Percentiles rank a stretch among this genome's conserved stretches.
Evolutionary conservation across 2,113 vertebrate genomes (phyloP).

Genomic region (Lepus timidus): DNA sequence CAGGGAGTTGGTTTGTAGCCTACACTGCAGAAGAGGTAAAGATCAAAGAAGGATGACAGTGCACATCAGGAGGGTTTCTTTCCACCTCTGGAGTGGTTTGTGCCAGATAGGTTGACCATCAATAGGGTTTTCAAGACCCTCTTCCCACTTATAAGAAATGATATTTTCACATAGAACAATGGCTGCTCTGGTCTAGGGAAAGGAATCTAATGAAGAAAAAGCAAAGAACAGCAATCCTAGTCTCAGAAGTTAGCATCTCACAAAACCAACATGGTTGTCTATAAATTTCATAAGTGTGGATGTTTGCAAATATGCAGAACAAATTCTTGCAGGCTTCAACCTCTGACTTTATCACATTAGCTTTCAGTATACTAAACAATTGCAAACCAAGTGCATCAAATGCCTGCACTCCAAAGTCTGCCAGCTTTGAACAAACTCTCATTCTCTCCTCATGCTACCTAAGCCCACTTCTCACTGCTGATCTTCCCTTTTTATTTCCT

Average conservation of each 20-base stretch:
- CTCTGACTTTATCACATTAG: neutral
- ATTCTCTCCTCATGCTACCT: neutral
- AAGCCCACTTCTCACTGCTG: neutral
- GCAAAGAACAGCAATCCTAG: neutral
- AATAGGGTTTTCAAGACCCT: neutral
- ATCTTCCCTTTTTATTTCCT: neutral
- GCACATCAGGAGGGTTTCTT: neutral
- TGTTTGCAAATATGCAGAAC: neutral
- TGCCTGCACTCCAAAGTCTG: neutral
- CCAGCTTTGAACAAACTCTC: neutral
- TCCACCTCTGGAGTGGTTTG: neutral
- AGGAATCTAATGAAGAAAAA: neutral
- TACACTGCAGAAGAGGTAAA: neutral
- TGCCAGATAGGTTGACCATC: neutral
- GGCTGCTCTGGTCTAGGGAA: neutral
- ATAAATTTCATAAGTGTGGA: neutral
- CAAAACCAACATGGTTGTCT: neutral
- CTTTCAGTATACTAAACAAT: neutral
- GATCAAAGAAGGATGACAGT: conserved; percentile 31
- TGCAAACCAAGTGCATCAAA: neutral
- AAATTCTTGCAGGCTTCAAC: conserved; percentile 20
- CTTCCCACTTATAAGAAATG: neutral
- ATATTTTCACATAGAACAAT: neutral
- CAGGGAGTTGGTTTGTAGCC: neutral
- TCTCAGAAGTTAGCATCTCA: neutral